phyloP scores from a whole-genome alignment of 1,140 invertebrate genomes.

The Colletes gigas region DNA sequence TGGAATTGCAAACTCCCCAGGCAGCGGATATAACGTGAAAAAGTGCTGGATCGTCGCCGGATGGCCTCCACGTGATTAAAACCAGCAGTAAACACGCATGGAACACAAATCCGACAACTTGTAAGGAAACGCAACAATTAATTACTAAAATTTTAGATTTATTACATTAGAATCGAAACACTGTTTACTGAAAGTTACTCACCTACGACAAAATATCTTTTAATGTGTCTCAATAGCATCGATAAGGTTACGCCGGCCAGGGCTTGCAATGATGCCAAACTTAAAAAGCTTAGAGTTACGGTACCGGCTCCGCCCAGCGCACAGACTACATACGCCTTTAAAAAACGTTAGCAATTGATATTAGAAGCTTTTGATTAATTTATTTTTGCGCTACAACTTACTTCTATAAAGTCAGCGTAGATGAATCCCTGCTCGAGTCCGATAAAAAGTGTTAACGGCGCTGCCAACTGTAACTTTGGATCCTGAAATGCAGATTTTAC shows the following conservation, averaged over 20 bases:
- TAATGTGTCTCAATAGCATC: conserved; percentile 85
- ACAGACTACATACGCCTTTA: conserved; percentile 84
- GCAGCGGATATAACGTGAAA: conserved; percentile 87
- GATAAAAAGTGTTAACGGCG: conserved; percentile 86
- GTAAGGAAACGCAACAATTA: conserved; percentile 38
- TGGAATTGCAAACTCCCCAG: conserved; percentile 88
- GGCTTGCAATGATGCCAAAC: conserved; percentile 85
- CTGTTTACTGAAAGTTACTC: conserved; percentile 59
- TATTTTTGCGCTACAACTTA: conserved; percentile 60
- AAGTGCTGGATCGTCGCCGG: conserved; percentile 84
- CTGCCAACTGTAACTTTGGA: conserved; percentile 83
- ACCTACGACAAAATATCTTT: conserved; percentile 85
- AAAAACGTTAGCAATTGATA: conserved; percentile 28
- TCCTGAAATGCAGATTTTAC: conserved; percentile 78
- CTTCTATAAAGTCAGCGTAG: conserved; percentile 87
- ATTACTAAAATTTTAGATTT: neutral
- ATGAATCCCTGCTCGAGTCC: conserved; percentile 89
- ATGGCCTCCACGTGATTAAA: conserved; percentile 84
- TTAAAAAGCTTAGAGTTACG: conserved; percentile 85
- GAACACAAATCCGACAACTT: conserved; percentile 86
- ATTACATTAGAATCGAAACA: neutral
- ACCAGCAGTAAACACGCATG: conserved; percentile 86
- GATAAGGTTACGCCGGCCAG: conserved; percentile 86
- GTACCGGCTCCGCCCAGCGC: conserved; percentile 84
- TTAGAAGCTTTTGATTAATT: too few relatives aligned